Percentiles rank a stretch among this genome's conserved stretches.
These are phyloP conservation scores for Cyprinodon tularosa DNA, from an alignment of 2,113 vertebrate species.

Conservation along the genomic window DNA sequence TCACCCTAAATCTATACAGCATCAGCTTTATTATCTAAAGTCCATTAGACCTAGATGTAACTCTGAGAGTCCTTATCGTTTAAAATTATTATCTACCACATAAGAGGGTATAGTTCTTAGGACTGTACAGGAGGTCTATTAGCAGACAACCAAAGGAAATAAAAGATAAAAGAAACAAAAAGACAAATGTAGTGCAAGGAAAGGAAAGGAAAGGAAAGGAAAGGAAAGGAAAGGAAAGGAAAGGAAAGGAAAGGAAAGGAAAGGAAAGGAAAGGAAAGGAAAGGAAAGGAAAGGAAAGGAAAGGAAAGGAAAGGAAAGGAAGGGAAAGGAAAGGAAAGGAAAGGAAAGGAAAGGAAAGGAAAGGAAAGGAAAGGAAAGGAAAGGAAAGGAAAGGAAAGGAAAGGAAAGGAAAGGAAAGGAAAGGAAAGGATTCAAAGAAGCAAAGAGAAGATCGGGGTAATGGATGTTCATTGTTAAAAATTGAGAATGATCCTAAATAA, in stretches of 20 bases:
- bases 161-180: slow-evolving; percentile 9
- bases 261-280: slow-evolving; percentile 17
- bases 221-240: slow-evolving; percentile 4
- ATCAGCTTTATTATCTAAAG: slow-evolving; percentile 54
- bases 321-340: slow-evolving; percentile 3
- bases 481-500: slow-evolving; percentile 35
- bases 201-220: slow-evolving; percentile 4
- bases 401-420: too few species aligned
- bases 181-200: background rate
- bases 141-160: slow-evolving; percentile 32
- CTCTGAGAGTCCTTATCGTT: slow-evolving; percentile 60
- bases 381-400: too few species aligned
- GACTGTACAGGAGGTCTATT: slow-evolving; percentile 17
- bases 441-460: too few species aligned
- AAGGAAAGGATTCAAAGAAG: too few species aligned
- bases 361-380: slow-evolving; percentile 4
- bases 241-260: background rate
- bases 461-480: too few species aligned
- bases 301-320: background rate
- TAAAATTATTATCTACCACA: slow-evolving; percentile 55
- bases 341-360: background rate
- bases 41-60: slow-evolving; percentile 53
- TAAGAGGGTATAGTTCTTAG: slow-evolving; percentile 27
- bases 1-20: slow-evolving; percentile 67
- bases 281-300: slow-evolving; percentile 11